Percentiles rank a stretch among this genome's conserved stretches.
Evolutionary conservation across 2,113 vertebrate species (phyloP).

Genomic region (Rhabdornis inornatus): DNA sequence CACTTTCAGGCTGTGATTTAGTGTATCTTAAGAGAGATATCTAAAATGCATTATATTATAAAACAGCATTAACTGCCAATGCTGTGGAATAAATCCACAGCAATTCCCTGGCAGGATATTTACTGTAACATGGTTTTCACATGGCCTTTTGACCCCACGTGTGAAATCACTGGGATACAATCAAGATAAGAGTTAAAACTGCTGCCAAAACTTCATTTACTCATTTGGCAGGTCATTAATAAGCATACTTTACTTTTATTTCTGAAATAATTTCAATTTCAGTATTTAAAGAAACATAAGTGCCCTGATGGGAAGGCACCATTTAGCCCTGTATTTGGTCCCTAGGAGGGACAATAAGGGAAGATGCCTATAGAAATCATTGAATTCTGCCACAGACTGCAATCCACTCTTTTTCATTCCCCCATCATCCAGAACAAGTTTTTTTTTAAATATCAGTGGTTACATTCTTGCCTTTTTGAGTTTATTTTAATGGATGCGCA

Average conservation of each 20-base stretch:
- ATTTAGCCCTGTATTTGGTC: background rate
- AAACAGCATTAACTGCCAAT: background rate
- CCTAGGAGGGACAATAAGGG: background rate
- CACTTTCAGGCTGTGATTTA: background rate
- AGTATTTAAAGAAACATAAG: background rate
- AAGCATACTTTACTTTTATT: background rate
- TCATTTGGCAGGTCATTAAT: background rate
- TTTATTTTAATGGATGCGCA: background rate
- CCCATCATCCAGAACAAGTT: background rate
- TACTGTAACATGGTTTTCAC: background rate
- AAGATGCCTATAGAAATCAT: background rate
- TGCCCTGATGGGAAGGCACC: fast-evolving
- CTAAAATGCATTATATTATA: background rate
- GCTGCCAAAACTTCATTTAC: background rate
- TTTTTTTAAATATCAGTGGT: background rate
- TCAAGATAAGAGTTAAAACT: background rate
- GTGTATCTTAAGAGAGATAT: background rate
- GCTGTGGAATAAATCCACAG: background rate
- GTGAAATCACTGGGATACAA: background rate
- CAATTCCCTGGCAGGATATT: background rate
- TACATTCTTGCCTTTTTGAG: background rate
- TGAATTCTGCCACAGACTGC: background rate
- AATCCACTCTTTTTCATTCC: background rate
- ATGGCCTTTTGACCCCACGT: background rate
- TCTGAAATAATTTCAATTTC: background rate